Evolutionary conservation across 2,888 invertebrate genomes (phyloP), one percentile per base, ranked within the genome.

Genomic region (Pilophorus perplexus): DNA sequence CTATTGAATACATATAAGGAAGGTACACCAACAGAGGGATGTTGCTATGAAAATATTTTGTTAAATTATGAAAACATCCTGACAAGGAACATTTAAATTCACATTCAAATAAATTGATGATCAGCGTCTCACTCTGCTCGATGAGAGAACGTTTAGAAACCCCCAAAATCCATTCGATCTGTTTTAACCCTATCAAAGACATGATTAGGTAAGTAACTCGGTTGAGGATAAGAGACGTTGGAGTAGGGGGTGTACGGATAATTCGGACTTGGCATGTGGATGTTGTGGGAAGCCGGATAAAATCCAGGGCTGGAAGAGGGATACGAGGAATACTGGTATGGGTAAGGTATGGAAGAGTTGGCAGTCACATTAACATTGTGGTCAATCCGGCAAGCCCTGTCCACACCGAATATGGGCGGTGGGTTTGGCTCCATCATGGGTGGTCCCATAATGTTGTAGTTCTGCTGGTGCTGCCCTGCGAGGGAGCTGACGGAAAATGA

Each of bases 221-320:
- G 73, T 66, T 75, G 76, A 37, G 75, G 73, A 55, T 76, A 75
- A 44, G 74, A 73, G 48, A 73, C 72, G 67, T 78, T 77, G 40
- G 79, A 77, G 22, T 79, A 78, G 48, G 76, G 16, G 75, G 74
- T 80, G 73, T 83, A 83, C 0, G 86, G 84, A 76, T 87, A 87
- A 75, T 85, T 85, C 37, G 87, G 84, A 75, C 84, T 84, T 54
- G 86, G 85, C 75, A 86, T 82, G 75, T 86, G 86, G 71, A 86
- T 78, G 67, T 83, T 81, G 46, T 84, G 82, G 44, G 83, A 77
- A 40, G 80, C 76, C 16, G 80, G 76, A 76, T 79, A 79, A 64
- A 78, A 71, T 8, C 69, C 70, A 33, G 69, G 28, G 33, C 70
- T 64, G 3, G 68, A 66, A 40, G 68, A 68, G 1, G 69, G 67